Base-by-base conservation (phyloP, 1,140 invertebrate genomes). In the Telenomus remus region DNA sequence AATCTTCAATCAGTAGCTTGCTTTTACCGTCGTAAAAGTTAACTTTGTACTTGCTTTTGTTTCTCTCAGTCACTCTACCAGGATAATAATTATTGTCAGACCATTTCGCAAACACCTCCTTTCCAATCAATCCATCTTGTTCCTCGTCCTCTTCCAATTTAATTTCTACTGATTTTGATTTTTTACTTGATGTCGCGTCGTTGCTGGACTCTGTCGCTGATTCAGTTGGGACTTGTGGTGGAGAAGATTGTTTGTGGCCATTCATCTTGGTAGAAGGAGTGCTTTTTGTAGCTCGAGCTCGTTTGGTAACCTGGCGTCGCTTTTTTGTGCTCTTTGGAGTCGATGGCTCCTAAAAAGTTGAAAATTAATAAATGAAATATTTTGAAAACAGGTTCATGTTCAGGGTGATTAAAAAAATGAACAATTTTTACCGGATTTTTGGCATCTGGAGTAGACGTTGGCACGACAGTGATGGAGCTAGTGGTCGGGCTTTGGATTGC, bases 31-130 rank as follows among this genome's bases (percentile, higher is more conserved):
- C 91, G 19, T 90, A 89, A 69, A 92, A 92, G 39, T 90, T 87
- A 0, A 80, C 74, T 60, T 89, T 82, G 77, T 90, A 91, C 57
- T 91, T 92, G 10, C 85, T 86, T n/a, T 89, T 89, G 5, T 89
- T 84, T 0, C 88, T 89, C 7, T 89, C 87, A 8, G 84, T 76
- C 0, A 92, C 89, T 76, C 79, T 89, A 0, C 91, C 91, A 0
- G 91, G 90, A 69, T 92, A 92, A 72, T 91, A 92, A 46, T 89
- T 88, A 63, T 90, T 91, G 55, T 92, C 91, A 0, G 89, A 89
- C 91, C 91, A 92, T 82, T 90, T 91, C 0, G 91, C 91, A 49
- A 92, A 86, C 0, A 91, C 91, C 0, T 88, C 80, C 5, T 89
- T 90, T 0, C 89, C 89, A 0, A 89, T 84, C 2, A 85, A 39